Evolutionary conservation across 2,113 vertebrate species (phyloP).

Genomic region (Pachyramphus minor): DNA sequence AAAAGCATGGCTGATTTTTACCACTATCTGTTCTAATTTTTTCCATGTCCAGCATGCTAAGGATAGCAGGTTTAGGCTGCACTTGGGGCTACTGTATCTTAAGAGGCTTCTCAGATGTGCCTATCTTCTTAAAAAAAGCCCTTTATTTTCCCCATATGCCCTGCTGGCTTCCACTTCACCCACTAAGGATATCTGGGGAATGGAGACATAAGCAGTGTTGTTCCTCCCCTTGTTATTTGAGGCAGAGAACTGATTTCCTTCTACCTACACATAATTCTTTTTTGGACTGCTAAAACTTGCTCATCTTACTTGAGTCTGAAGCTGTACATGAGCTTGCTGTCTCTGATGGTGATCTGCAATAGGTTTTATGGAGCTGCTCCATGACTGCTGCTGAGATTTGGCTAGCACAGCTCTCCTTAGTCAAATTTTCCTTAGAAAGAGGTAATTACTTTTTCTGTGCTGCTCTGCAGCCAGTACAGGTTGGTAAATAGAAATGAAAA

Average conservation of each 20-base stretch:
- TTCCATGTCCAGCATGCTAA: neutral
- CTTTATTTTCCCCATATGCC: neutral
- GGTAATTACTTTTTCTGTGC: neutral
- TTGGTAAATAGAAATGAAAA: neutral
- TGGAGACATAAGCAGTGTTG: no score
- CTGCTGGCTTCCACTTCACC: neutral
- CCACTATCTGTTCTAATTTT: neutral
- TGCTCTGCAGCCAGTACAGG: neutral
- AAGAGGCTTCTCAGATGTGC: neutral
- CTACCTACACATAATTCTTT: neutral
- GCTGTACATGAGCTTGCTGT: neutral
- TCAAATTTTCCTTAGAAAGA: neutral
- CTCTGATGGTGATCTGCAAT: neutral
- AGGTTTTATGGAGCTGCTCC: neutral
- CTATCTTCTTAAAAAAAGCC: neutral
- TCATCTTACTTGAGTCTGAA: neutral
- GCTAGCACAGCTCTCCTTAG: neutral
- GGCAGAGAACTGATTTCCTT: neutral
- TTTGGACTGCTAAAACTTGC: neutral
- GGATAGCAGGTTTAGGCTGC: neutral
- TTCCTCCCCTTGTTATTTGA: neutral
- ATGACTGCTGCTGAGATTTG: neutral
- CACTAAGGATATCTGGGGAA: neutral
- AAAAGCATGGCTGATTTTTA: neutral
- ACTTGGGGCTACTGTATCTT: neutral